These are phyloP conservation scores for Macropodus opercularis DNA, from an alignment of 2,797 vertebrate genomes.

Conservation along the genomic window DNA sequence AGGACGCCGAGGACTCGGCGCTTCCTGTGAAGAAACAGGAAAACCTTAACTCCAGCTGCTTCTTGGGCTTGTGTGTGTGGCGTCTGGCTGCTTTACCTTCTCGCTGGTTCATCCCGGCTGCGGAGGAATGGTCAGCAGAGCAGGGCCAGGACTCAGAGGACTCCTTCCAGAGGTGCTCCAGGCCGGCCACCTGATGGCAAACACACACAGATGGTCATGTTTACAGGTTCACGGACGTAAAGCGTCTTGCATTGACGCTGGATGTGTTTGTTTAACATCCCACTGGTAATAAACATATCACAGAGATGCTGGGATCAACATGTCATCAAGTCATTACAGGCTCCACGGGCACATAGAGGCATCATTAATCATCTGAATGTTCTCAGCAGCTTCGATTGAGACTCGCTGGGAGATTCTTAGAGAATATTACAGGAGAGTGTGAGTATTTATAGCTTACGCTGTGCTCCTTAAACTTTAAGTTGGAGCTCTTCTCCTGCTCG, in stretches of 20 bases:
- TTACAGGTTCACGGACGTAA: too few species aligned
- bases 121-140: slow-evolving; percentile 89
- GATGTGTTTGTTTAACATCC: too few species aligned
- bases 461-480: slow-evolving; percentile 72
- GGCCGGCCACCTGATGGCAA: slow-evolving; percentile 80
- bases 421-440: background rate
- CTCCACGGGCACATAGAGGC: background rate
- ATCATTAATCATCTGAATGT: too few species aligned
- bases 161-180: slow-evolving; percentile 85
- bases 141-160: slow-evolving; percentile 87
- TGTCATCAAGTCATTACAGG: background rate
- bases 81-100: slow-evolving; percentile 83
- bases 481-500: slow-evolving; percentile 87
- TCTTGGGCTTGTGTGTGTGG: rapidly evolving
- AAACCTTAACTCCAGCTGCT: background rate
- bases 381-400: too few species aligned
- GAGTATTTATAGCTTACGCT: slow-evolving; percentile 66
- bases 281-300: too few species aligned
- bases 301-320: too few species aligned
- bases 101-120: slow-evolving; percentile 78
- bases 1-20: slow-evolving; percentile 86
- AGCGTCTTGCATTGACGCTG: too few species aligned
- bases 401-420: background rate
- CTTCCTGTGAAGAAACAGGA: slow-evolving; percentile 64
- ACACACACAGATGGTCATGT: background rate